Conservation (phyloP, 2,888 invertebrate species). For the Actias luna region DNA sequence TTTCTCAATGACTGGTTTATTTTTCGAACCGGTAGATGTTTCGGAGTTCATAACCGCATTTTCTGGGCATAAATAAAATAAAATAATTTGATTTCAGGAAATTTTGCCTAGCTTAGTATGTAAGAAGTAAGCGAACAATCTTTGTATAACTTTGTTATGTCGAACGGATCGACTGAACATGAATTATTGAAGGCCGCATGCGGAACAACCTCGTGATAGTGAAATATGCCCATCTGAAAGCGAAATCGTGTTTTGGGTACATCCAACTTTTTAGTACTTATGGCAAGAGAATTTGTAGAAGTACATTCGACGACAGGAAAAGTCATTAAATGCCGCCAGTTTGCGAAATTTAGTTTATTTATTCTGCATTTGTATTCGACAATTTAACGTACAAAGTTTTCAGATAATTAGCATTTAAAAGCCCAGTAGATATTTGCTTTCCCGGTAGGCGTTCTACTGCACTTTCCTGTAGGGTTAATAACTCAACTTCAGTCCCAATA, state of each 20-base stretch:
- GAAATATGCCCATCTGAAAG: slow-evolving; percentile 15
- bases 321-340: neutral
- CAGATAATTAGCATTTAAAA: slow-evolving; percentile 25
- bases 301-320: neutral
- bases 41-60: too few relatives aligned
- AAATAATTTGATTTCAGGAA: too few relatives aligned
- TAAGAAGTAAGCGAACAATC: neutral
- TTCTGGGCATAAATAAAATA: too few relatives aligned
- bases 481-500: too few relatives aligned
- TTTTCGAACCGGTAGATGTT: too few relatives aligned
- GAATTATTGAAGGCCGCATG: slow-evolving; percentile 18
- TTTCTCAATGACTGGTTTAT: too few relatives aligned
- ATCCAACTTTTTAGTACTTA: neutral
- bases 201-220: slow-evolving; percentile 11
- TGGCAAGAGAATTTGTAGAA: neutral
- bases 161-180: slow-evolving; percentile 7
- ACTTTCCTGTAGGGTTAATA: too few relatives aligned
- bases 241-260: slow-evolving; percentile 15
- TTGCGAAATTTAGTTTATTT: neutral
- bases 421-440: too few relatives aligned
- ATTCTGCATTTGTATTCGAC: neutral
- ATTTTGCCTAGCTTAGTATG: too few relatives aligned
- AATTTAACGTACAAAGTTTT: slow-evolving; percentile 22
- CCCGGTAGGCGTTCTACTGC: too few relatives aligned
- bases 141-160: slow-evolving; percentile 3